Evolutionary conservation across 2,797 vertebrate species (phyloP).

Genomic region (Hyperoplus immaculatus): DNA sequence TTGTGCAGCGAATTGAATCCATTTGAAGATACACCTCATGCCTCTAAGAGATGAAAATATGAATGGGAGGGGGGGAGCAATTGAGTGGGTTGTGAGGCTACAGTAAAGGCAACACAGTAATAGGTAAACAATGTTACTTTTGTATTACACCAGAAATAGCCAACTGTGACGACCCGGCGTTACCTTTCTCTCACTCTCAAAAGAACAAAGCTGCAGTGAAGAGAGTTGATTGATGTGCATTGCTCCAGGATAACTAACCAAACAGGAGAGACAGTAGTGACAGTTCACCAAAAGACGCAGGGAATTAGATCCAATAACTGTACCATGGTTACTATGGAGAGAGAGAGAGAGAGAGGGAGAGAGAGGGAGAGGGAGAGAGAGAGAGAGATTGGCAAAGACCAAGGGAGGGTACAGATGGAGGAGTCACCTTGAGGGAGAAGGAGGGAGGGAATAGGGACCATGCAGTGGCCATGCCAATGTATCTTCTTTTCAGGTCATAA

Average conservation of each 20-base stretch:
- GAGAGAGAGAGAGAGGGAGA: conserved; percentile 62
- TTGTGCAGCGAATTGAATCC: conserved; percentile 58
- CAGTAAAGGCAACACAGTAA: background rate
- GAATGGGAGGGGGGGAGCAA: conserved; percentile 9
- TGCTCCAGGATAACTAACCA: conserved; percentile 33
- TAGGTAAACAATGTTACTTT: conserved; percentile 22
- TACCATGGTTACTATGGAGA: conserved; percentile 59
- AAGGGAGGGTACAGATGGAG: conserved; percentile 80
- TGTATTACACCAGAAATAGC: conserved; percentile 27
- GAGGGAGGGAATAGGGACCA: conserved; percentile 47
- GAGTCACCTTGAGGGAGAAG: conserved; percentile 82
- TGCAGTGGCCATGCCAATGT: conserved; percentile 52
- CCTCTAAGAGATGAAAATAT: conserved; percentile 21
- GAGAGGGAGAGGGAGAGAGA: conserved; percentile 58
- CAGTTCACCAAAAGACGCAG: conserved; percentile 37
- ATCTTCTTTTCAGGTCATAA: conserved; percentile 65
- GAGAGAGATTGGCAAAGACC: conserved; percentile 65
- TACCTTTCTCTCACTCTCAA: background rate
- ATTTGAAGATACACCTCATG: conserved; percentile 32
- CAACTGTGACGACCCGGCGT: conserved; percentile 26
- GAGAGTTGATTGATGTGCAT: conserved; percentile 44
- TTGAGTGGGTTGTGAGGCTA: background rate
- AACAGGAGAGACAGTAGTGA: conserved; percentile 47
- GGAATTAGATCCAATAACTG: conserved; percentile 42
- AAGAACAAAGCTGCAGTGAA: conserved; percentile 23